Evolutionary conservation across 2,888 invertebrate species (phyloP).

Genomic region (Hermodice carunculata): DNA sequence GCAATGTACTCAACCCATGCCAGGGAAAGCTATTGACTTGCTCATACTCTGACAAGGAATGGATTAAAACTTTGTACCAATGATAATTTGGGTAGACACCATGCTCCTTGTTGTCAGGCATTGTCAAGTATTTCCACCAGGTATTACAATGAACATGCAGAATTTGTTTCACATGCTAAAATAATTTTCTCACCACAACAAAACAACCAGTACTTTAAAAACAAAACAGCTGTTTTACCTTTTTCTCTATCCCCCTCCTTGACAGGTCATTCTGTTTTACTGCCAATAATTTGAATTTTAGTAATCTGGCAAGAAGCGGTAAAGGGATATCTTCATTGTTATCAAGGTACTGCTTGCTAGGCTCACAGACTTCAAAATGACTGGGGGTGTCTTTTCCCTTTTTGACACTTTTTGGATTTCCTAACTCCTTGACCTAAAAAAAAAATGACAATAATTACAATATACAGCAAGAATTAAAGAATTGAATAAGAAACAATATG

Average conservation of each 20-base stretch:
- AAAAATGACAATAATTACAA: background rate
- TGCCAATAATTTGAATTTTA: conserved; percentile 64
- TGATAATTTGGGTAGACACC: too few relatives aligned
- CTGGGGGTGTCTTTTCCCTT: conserved; percentile 63
- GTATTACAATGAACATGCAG: background rate
- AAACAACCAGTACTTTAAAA: too few relatives aligned
- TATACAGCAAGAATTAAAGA: background rate
- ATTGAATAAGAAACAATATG: too few relatives aligned
- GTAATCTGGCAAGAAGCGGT: conserved; percentile 62
- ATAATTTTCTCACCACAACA: too few relatives aligned
- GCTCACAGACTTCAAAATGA: conserved; percentile 66
- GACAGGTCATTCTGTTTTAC: conserved; percentile 62
- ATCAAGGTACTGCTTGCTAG: conserved; percentile 63
- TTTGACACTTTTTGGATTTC: conserved; percentile 63
- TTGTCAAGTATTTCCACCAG: too few relatives aligned
- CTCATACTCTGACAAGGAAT: too few relatives aligned
- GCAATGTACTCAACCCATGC: too few relatives aligned
- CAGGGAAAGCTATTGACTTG: too few relatives aligned
- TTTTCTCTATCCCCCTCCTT: conserved; percentile 58
- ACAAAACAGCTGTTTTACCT: conserved; percentile 53
- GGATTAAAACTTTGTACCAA: too few relatives aligned
- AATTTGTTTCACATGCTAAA: too few relatives aligned
- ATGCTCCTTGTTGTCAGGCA: too few relatives aligned
- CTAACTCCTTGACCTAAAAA: conserved; percentile 61
- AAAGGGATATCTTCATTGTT: conserved; percentile 63